Conservation (phyloP, 2,113 vertebrate genomes). For the Chaetura pelagica region DNA sequence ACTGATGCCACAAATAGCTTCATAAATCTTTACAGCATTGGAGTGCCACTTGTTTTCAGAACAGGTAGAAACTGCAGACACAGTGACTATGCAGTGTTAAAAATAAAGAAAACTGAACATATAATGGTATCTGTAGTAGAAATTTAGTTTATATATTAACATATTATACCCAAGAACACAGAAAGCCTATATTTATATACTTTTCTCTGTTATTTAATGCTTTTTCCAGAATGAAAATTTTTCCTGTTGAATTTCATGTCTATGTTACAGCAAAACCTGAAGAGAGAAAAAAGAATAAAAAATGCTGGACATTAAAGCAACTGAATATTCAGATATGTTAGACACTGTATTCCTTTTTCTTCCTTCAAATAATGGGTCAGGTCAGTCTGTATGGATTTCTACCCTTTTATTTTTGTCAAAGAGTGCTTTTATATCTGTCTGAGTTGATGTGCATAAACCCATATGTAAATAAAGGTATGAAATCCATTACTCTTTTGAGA, state of each 20-base stretch:
- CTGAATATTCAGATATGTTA: neutral
- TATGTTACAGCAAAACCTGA: neutral
- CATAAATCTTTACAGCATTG: neutral
- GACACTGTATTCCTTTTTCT: neutral
- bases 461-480: neutral
- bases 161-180: neutral
- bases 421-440: neutral
- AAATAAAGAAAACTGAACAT: neutral
- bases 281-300: neutral
- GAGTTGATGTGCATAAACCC: neutral
- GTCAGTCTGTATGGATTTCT: neutral
- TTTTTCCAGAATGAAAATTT: neutral
- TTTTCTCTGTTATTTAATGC: neutral
- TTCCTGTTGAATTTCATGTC: neutral
- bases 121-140: neutral
- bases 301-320: neutral
- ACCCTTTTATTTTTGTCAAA: neutral
- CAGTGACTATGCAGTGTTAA: neutral
- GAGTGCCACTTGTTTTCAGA: neutral
- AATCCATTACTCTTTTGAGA: neutral
- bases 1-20: neutral
- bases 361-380: neutral
- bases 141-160: neutral
- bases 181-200: neutral
- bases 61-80: neutral